Conservation (phyloP, 2,888 invertebrate species). For the Biston betularia region DNA sequence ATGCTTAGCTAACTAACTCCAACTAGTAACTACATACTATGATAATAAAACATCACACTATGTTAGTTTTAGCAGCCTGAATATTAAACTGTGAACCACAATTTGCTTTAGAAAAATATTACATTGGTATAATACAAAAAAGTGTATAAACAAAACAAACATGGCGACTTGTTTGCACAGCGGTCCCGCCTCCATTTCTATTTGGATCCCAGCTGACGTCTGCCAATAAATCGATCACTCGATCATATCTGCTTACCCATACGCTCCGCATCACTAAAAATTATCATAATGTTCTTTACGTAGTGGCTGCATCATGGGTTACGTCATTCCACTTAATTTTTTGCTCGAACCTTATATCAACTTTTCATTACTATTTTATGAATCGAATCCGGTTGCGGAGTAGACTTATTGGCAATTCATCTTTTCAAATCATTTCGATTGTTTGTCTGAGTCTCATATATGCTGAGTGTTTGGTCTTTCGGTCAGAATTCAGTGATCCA, state of each 20-base stretch:
- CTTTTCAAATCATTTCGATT: neutral
- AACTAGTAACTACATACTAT: no score
- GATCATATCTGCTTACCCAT: slow-evolving; percentile 22
- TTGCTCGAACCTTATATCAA: slow-evolving; percentile 5
- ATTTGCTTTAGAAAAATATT: no score
- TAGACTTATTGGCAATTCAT: neutral
- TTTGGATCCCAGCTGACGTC: slow-evolving; percentile 24
- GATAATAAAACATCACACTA: no score
- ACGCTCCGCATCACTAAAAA: slow-evolving; percentile 9
- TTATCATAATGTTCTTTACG: slow-evolving; percentile 22
- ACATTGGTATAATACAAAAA: neutral
- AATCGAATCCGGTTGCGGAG: neutral
- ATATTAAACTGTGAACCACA: no score
- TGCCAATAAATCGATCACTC: slow-evolving; percentile 25
- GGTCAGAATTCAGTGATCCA: neutral
- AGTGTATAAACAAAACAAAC: neutral
- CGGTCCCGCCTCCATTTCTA: slow-evolving; percentile 24
- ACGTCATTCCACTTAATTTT: slow-evolving; percentile 19
- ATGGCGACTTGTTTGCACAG: neutral
- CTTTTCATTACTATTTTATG: slow-evolving; percentile 1
- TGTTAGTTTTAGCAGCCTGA: no score
- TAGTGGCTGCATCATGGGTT: slow-evolving; percentile 24
- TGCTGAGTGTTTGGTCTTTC: neutral
- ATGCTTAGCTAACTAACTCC: no score
- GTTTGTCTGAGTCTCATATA: neutral